Base-by-base conservation (phyloP, 2,888 invertebrate genomes). In the Pheosia tremula region DNA sequence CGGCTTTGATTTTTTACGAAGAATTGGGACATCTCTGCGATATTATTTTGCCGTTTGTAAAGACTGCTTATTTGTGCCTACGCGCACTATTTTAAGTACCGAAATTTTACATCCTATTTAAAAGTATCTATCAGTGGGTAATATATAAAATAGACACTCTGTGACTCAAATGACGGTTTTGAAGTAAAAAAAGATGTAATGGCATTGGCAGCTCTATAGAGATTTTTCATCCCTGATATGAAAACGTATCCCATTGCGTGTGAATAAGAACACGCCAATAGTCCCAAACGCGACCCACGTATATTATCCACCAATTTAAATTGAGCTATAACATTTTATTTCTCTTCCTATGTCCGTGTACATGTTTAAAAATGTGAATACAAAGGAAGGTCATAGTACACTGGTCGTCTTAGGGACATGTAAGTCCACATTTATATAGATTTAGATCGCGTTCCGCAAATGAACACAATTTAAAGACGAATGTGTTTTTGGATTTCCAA, bases 381-480 rank as follows among this genome's bases (percentile, higher is more conserved):
- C 65, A 64, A 72, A 62, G 59, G 67, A 43, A 68, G 85, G 50
- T 81, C 87, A 67, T 58, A 50, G 57, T 75, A 81, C 57, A 71
- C 62, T 82, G 82, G 90, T 71, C 66, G 38, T 58, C 63, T 75
- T 66, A 67, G 74, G 75, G 79, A 68, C 79, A 73, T 81, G 79
- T 81, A 83, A 84, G 82, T 82, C 80, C 85, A 76, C 88, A 91
- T 93, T 91, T 92, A 88, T 93, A 93, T 85, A 89, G 93, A 91
- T 93, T 89, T 84, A 72, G 80, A 90, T 87, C 83, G 84, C 85
- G 90, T 93, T 88, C 86, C 81, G 67, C 80, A 88, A 92, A 93
- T 91, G 92, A 91, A 88, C 85, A 89, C 91, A 92, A 93, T 93
- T 91, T 91, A 84, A 86, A 90, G 88, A 91, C 82, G 86, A 87